phyloP scores from a whole-genome alignment of 2,888 invertebrate species.

The Lasioglossum leucozonium region DNA sequence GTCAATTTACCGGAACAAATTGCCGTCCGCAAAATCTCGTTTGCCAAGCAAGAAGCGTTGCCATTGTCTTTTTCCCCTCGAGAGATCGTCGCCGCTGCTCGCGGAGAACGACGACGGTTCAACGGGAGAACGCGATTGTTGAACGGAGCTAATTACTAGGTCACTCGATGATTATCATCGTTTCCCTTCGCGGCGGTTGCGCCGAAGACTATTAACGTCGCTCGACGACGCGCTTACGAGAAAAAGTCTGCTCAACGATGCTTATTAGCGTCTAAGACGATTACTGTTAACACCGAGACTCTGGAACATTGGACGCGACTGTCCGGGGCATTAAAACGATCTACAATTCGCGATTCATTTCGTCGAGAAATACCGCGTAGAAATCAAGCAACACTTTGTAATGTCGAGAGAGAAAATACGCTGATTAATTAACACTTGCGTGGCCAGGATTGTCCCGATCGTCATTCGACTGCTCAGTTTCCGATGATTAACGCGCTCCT shows the following conservation, averaged over 20 bases:
- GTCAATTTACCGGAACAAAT: constrained; percentile 7
- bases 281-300: not conserved
- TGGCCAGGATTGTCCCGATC: too few species aligned
- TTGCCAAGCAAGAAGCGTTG: not conserved
- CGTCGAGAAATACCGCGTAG: too few species aligned
- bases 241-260: constrained; percentile 6
- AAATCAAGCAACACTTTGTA: too few species aligned
- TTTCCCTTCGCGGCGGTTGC: constrained; percentile 6
- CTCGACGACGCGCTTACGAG: not conserved
- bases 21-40: not conserved
- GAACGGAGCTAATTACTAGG: constrained; percentile 46
- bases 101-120: not conserved
- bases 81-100: not conserved
- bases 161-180: constrained; percentile 47
- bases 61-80: not conserved
- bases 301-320: not conserved
- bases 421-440: too few species aligned
- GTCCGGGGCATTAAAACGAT: not conserved
- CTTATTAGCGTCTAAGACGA: not conserved
- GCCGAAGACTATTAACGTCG: constrained; percentile 20
- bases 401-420: too few species aligned
- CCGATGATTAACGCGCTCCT: too few species aligned
- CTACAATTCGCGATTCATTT: too few species aligned
- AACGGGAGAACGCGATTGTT: constrained; percentile 31
- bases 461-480: too few species aligned